phyloP scores from a whole-genome alignment of 2,113 vertebrate genomes.

The Grantiella picta region DNA sequence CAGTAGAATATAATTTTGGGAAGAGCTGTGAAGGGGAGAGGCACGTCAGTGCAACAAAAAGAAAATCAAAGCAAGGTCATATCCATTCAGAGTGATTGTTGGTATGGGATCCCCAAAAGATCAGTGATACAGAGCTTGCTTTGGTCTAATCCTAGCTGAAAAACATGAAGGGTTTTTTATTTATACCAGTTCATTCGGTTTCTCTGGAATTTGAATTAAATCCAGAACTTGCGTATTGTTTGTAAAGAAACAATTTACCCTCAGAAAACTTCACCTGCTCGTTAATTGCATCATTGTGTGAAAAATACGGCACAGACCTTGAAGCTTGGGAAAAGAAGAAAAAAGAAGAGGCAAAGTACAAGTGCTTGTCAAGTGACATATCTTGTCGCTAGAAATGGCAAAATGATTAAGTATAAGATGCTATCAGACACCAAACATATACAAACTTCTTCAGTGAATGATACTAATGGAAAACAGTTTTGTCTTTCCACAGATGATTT shows the following conservation, averaged over 20 bases:
- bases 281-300: not conserved
- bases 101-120: not conserved
- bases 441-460: not conserved
- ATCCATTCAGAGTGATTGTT: not conserved
- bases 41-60: not conserved
- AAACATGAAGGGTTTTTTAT: not conserved
- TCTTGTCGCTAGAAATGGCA: not conserved
- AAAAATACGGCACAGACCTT: not conserved
- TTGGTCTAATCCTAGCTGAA: not conserved
- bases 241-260: not conserved
- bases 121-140: too few relatives aligned
- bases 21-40: not conserved
- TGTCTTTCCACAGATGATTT: conserved; percentile 10
- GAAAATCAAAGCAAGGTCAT: not conserved
- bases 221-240: not conserved
- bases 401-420: not conserved
- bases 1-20: not conserved
- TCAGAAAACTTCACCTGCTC: not conserved
- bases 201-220: not conserved
- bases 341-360: not conserved
- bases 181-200: not conserved
- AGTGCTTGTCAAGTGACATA: not conserved
- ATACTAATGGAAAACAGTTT: not conserved
- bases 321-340: not conserved
- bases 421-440: not conserved